phyloP scores from a whole-genome alignment of 2,113 vertebrate species.

The Rhinopomastus cyanomelas region DNA sequence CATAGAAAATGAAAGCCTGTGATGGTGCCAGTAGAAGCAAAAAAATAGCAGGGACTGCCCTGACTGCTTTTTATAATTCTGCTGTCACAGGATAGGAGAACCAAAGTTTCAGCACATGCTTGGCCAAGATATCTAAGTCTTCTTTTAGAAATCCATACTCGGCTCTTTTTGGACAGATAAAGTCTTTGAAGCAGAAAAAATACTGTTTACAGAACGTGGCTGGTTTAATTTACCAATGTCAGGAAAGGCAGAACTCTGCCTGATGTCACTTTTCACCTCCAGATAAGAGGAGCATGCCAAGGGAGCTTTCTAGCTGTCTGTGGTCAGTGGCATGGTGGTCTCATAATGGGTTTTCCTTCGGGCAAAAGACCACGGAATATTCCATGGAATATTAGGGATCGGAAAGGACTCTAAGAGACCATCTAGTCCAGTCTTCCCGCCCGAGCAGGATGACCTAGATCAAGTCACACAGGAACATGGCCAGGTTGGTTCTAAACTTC shows the following conservation, averaged over 20 bases:
- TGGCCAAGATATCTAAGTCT: slow-evolving; percentile 60
- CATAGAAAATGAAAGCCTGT: background rate
- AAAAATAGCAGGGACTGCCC: slow-evolving; percentile 59
- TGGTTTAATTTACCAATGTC: slow-evolving; percentile 44
- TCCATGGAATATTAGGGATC: too few relatives aligned
- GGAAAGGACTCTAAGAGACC: too few relatives aligned
- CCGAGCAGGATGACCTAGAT: too few relatives aligned
- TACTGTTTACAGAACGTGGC: slow-evolving; percentile 54
- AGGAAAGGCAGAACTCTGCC: background rate
- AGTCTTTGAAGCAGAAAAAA: slow-evolving; percentile 59
- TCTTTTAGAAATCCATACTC: slow-evolving; percentile 70
- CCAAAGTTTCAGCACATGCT: slow-evolving; percentile 45
- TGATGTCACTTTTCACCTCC: slow-evolving; percentile 43
- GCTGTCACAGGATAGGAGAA: slow-evolving; percentile 64
- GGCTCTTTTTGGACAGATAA: slow-evolving; percentile 60
- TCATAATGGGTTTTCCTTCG: background rate
- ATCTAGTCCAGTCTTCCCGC: too few relatives aligned
- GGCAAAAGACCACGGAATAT: background rate
- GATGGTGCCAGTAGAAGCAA: slow-evolving; percentile 39
- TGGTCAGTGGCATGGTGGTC: background rate
- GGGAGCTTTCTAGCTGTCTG: background rate
- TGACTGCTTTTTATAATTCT: slow-evolving; percentile 65
- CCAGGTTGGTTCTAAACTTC: too few relatives aligned
- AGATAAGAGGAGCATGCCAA: background rate
- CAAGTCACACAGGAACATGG: too few relatives aligned